phyloP scores from a whole-genome alignment of 2,797 vertebrate species.

The Eremophila alpestris region DNA sequence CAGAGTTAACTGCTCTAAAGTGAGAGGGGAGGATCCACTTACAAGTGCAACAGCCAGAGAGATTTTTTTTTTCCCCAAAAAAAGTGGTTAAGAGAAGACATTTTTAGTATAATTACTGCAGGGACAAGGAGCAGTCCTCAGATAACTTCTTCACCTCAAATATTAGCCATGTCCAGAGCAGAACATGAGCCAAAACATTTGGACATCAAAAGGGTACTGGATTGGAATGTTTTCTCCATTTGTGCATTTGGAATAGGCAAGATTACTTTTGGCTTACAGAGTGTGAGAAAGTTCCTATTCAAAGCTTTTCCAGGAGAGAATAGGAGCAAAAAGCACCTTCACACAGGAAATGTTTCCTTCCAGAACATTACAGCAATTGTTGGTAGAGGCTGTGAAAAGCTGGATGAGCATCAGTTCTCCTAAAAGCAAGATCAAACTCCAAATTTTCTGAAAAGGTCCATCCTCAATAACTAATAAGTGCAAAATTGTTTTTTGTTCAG shows the following conservation, averaged over 20 bases:
- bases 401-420: background rate
- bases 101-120: background rate
- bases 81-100: background rate
- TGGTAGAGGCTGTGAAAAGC: background rate
- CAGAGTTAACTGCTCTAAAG: background rate
- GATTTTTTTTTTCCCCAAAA: rapidly evolving
- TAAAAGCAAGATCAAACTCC: background rate
- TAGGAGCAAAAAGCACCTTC: background rate
- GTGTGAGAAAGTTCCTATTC: background rate
- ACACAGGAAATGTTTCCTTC: background rate
- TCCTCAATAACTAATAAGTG: background rate
- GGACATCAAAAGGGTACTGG: background rate
- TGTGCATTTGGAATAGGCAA: background rate
- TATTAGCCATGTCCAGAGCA: background rate
- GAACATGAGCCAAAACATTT: background rate
- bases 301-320: background rate
- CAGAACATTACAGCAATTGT: background rate
- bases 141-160: background rate
- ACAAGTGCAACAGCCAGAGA: background rate
- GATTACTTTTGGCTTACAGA: background rate
- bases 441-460: background rate
- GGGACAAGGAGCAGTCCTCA: background rate
- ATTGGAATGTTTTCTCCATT: background rate
- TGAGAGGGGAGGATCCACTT: background rate
- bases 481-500: background rate